phyloP scores from a whole-genome alignment of 2,888 invertebrate genomes.

The Diaprepes abbreviatus region DNA sequence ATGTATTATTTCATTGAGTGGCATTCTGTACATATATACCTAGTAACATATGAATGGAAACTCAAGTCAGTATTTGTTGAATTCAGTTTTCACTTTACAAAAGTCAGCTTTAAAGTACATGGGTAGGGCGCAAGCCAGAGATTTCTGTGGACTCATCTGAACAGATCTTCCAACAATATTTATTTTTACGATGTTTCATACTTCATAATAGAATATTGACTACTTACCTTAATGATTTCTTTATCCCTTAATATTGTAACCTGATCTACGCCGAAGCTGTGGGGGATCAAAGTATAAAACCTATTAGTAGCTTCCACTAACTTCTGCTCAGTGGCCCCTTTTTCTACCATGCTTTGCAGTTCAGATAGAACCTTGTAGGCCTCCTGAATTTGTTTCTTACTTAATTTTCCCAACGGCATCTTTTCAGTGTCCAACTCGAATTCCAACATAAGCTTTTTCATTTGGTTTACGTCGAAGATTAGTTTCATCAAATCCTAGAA shows the following conservation, averaged over 20 bases:
- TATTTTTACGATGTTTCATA: no score
- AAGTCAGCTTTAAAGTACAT: no score
- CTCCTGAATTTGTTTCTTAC: conserved; percentile 87
- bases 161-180: no score
- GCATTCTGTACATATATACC: no score
- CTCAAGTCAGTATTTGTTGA: no score
- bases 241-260: conserved; percentile 85
- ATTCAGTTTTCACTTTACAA: no score
- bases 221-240: conserved; percentile 80
- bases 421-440: conserved; percentile 97
- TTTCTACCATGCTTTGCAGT: conserved; percentile 69
- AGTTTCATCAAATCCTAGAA: conserved; percentile 77
- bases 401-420: conserved; percentile 98
- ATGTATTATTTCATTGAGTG: no score
- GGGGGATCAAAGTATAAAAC: conserved; percentile 96
- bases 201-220: no score
- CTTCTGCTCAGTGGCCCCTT: conserved; percentile 62
- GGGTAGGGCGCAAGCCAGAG: no score
- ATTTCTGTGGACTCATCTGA: no score
- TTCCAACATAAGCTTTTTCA: conserved; percentile 94
- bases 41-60: no score
- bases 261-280: conserved; percentile 88
- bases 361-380: conserved; percentile 88
- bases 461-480: conserved; percentile 91
- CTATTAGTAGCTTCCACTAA: conserved; percentile 91